Conservation (phyloP, 2,888 invertebrate genomes). For the Harpalus rufipes region DNA sequence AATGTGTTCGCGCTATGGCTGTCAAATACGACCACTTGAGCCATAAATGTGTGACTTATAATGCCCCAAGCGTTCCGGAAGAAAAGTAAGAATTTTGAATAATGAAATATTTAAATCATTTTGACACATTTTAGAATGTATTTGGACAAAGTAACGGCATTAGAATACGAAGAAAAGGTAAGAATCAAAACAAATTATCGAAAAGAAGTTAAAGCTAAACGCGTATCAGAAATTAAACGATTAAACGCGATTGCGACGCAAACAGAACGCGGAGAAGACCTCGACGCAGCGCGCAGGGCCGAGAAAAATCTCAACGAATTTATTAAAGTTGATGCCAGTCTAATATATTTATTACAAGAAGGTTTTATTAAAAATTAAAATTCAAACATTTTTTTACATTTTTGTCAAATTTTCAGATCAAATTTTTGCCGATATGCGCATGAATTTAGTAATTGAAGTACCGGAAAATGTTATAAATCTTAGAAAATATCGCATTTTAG, state of each 20-base stretch:
- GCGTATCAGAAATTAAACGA: background rate
- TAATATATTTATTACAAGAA: constrained; percentile 69
- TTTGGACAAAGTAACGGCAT: constrained; percentile 70
- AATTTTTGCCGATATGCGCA: constrained; percentile 76
- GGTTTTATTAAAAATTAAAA: too few species aligned
- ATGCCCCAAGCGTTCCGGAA: constrained; percentile 63
- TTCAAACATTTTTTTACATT: too few species aligned
- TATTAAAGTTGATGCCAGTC: constrained; percentile 70
- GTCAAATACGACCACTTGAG: constrained; percentile 80
- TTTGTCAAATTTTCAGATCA: constrained; percentile 76
- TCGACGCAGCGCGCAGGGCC: background rate
- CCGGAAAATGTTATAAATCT: constrained; percentile 84
- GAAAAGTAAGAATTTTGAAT: too few species aligned
- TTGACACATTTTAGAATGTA: constrained; percentile 54
- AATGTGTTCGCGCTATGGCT: constrained; percentile 78
- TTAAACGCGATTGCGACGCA: background rate
- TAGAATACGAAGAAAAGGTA: constrained; percentile 74
- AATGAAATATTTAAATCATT: too few species aligned
- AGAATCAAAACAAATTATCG: constrained; percentile 73
- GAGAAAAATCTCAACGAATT: constrained; percentile 61
- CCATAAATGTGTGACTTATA: constrained; percentile 76
- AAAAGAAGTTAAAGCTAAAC: constrained; percentile 67
- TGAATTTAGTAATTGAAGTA: constrained; percentile 75
- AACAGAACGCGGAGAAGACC: background rate
- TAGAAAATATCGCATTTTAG: constrained; percentile 86